Percentiles rank a stretch among this genome's conserved stretches.
Conservation (phyloP, 2,888 invertebrate genomes). For the Noctua comes region DNA sequence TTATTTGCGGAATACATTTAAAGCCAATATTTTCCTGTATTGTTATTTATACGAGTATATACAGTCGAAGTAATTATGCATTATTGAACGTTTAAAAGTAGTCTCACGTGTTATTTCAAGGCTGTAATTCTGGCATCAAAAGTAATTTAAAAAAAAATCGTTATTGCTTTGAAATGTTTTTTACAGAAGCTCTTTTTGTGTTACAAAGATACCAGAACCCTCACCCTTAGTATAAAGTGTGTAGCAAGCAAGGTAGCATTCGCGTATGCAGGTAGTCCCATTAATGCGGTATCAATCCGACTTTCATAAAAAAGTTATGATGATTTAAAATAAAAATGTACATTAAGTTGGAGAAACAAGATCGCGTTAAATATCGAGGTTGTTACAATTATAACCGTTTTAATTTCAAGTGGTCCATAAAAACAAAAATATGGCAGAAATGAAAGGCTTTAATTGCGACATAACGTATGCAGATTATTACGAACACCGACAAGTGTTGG, state of each 20-base stretch:
- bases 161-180: background rate
- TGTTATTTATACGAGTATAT: constrained; percentile 21
- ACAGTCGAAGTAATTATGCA: background rate
- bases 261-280: constrained; percentile 43
- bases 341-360: constrained; percentile 28
- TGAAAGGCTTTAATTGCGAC: constrained; percentile 39
- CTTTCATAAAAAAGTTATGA: constrained; percentile 37
- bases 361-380: constrained; percentile 1
- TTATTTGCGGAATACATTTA: constrained; percentile 2
- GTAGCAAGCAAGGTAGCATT: constrained; percentile 6
- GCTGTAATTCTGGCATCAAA: background rate
- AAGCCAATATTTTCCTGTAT: constrained; percentile 12
- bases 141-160: background rate
- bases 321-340: constrained; percentile 24
- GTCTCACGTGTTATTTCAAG: background rate
- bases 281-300: constrained; percentile 6
- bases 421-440: constrained; percentile 35
- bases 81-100: background rate
- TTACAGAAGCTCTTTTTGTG: background rate
- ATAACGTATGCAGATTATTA: constrained; percentile 37
- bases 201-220: constrained; percentile 1
- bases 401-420: constrained; percentile 33
- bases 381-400: constrained; percentile 26
- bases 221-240: background rate
- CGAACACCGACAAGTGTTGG: constrained; percentile 27